Evolutionary conservation across 2,888 invertebrate genomes (phyloP), one percentile per base, ranked within the genome.

Genomic region (Calameuta pallipes): DNA sequence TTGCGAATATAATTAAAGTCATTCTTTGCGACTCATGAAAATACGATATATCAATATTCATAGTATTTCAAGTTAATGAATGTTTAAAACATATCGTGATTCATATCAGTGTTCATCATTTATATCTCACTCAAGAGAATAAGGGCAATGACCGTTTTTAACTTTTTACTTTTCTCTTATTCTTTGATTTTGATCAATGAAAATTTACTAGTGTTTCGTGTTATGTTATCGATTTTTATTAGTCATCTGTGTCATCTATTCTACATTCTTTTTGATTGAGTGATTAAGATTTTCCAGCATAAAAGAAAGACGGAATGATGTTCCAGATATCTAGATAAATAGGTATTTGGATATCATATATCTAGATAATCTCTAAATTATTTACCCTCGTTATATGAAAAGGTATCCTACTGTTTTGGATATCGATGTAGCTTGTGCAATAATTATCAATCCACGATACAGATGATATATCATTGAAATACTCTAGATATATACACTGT

Each of bases 401-500:
- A 70, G 23, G 12, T 56, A 56, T 56, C 56, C 23, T 23, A 79
- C 12, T 31, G 71, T 71, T 76, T 78, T 75, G 74, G 81, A 79
- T 74, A 78, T 84, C 77, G 79, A 84, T 79, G 82, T 87, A 86
- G 87, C 83, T 86, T 85, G 77, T 74, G 83, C 84, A 86, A 85
- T 84, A 86, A 84, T 74, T 79, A 80, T 81, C 82, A 85, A 80
- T 80, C 82, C 77, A 82, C 76, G 83, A 77, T 75, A 77, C 74
- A 78, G 69, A 78, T 78, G 84, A 82, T 83, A 75, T 80, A 84
- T 77, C 80, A 79, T 83, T 85, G 85, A 76, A 78, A 81, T 81
- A 56, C 15, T 82, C 84, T 80, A 76, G 69, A 78, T 78, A 80
- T 77, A 71, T 37, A 3, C 13, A 34, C 33, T 33, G n/a, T n/a